phyloP scores from a whole-genome alignment of 2,888 invertebrate genomes.

The Idaea dimidiata region DNA sequence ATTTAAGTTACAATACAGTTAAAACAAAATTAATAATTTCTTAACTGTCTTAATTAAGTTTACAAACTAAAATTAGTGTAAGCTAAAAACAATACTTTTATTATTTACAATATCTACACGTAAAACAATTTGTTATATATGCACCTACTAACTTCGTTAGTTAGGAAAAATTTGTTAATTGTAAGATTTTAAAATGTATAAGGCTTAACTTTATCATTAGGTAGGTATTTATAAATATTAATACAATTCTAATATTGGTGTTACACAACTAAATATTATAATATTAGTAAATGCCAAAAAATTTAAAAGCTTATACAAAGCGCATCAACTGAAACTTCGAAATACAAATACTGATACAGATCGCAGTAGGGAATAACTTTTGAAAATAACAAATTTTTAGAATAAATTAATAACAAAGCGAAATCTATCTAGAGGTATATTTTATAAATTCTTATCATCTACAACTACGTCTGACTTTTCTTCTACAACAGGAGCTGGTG shows the following conservation, averaged over 20 bases:
- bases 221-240: constrained; percentile 8
- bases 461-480: constrained; percentile 43
- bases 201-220: constrained; percentile 3
- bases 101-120: constrained; percentile 30
- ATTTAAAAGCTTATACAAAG: background rate
- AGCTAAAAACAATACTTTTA: constrained; percentile 25
- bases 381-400: background rate
- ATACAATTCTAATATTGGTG: constrained; percentile 4
- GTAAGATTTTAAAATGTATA: constrained; percentile 21
- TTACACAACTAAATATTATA: constrained; percentile 16
- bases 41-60: background rate
- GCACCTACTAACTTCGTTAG: background rate
- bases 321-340: background rate
- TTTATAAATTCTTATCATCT: constrained; percentile 18
- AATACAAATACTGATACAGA: background rate
- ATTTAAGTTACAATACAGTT: constrained; percentile 2
- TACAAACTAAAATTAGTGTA: background rate
- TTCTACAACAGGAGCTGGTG: constrained; percentile 52
- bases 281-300: constrained; percentile 27
- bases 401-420: background rate
- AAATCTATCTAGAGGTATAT: background rate
- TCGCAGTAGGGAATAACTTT: background rate
- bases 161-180: constrained; percentile 11
- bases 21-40: background rate
- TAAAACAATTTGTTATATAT: background rate